Conservation (phyloP, 2,113 vertebrate genomes). For the Acanthochromis polyacanthus region DNA sequence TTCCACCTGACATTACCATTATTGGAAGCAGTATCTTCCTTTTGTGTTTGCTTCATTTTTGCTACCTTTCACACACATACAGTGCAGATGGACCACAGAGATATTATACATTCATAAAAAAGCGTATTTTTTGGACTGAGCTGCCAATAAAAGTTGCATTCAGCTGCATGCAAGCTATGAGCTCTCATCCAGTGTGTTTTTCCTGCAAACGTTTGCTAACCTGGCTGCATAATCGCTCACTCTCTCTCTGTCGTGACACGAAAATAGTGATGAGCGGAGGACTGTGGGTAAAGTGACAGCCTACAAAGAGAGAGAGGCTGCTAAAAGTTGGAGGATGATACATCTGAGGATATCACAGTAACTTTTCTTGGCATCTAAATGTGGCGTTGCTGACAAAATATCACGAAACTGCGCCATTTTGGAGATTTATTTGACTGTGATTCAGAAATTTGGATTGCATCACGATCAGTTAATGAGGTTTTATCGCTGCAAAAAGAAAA, state of each 20-base stretch:
- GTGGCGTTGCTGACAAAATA: no score
- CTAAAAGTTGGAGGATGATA: neutral
- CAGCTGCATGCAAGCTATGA: neutral
- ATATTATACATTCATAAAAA: no score
- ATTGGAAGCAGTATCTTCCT: neutral
- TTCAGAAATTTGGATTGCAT: constrained; percentile 2
- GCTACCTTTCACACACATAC: neutral
- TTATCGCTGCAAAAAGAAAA: neutral
- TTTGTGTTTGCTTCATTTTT: neutral
- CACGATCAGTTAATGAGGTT: neutral
- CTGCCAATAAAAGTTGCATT: constrained; percentile 6
- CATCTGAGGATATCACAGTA: neutral
- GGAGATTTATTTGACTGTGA: no score
- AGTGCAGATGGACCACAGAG: neutral
- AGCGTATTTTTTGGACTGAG: neutral
- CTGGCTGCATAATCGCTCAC: constrained; percentile 7
- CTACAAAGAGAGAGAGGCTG: neutral
- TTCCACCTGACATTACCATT: neutral
- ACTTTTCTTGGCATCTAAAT: neutral
- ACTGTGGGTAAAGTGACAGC: neutral
- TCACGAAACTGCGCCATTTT: neutral
- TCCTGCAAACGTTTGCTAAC: neutral
- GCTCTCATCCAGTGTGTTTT: neutral
- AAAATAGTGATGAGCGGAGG: neutral
- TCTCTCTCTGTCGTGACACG: no score